A percentile compares a stretch with the other conserved stretches of the same genome.
Conservation (phyloP, 2,888 invertebrate species). For the Agrypnus murinus region DNA sequence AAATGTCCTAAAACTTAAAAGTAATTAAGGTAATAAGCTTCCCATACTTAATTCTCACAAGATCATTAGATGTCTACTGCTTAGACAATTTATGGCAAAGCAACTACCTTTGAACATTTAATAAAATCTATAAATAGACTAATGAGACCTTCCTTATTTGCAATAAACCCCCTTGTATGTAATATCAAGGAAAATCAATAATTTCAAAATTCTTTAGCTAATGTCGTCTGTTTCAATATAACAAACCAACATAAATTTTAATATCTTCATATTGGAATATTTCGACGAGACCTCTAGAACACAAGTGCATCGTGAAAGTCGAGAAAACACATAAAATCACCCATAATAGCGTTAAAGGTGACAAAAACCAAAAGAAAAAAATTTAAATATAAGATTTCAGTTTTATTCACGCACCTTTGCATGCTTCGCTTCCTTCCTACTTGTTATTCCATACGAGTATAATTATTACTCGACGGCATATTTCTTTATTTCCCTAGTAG, state of each 20-base stretch:
- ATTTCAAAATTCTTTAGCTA: too few relatives aligned
- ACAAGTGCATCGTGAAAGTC: conserved; percentile 1
- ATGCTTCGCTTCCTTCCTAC: conserved; percentile 6
- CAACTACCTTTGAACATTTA: too few relatives aligned
- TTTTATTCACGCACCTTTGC: conserved; percentile 12
- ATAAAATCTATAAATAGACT: too few relatives aligned
- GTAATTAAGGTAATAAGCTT: too few relatives aligned
- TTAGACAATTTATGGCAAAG: too few relatives aligned
- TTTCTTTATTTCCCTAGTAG: conserved; percentile 55
- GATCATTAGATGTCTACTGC: too few relatives aligned
- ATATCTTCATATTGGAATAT: conserved; percentile 4
- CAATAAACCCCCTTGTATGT: too few relatives aligned
- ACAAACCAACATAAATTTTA: too few relatives aligned
- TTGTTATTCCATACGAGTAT: conserved; percentile 41
- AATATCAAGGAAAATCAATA: too few relatives aligned
- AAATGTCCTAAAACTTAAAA: too few relatives aligned
- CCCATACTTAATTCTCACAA: too few relatives aligned
- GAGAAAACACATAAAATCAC: conserved; percentile 2
- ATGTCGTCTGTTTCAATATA: not conserved
- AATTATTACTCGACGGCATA: conserved; percentile 56
- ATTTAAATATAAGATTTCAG: conserved; percentile 14
- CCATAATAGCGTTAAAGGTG: not conserved
- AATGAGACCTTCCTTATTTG: too few relatives aligned
- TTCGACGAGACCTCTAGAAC: not conserved
- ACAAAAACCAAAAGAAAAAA: conserved; percentile 15